Evolutionary conservation across 2,888 invertebrate genomes (phyloP).

Genomic region (Coleophora deauratella): DNA sequence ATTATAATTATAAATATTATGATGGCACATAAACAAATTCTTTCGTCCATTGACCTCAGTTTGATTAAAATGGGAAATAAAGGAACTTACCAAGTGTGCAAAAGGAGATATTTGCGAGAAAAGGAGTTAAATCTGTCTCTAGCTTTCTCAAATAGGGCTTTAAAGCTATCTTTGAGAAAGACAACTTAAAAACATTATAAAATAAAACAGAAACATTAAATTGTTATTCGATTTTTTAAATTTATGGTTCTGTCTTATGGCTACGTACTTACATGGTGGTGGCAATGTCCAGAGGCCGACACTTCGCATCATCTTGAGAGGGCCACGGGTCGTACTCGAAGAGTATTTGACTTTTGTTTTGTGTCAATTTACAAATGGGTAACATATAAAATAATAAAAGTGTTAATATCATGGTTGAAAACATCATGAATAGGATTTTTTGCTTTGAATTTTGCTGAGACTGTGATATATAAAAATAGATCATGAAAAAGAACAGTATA

Average conservation of each 20-base stretch:
- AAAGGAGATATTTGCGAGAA: too few relatives aligned
- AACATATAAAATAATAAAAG: constrained; percentile 74
- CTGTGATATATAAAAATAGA: constrained; percentile 12
- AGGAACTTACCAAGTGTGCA: too few relatives aligned
- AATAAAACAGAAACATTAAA: neutral
- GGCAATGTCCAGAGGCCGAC: constrained; percentile 28
- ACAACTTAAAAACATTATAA: neutral
- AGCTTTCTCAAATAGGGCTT: too few relatives aligned
- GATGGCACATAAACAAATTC: too few relatives aligned
- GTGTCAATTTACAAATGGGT: constrained; percentile 75
- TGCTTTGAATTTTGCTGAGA: constrained; percentile 14
- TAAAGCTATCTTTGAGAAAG: too few relatives aligned
- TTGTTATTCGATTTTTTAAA: neutral
- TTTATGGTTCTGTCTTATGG: constrained; percentile 1
- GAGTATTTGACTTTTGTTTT: constrained; percentile 72
- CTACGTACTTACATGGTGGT: constrained; percentile 61
- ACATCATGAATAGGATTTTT: constrained; percentile 33
- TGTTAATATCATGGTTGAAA: constrained; percentile 73
- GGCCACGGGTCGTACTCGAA: constrained; percentile 47
- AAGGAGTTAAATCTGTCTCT: too few relatives aligned
- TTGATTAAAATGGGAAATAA: too few relatives aligned
- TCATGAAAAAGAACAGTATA: constrained; percentile 11
- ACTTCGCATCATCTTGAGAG: constrained; percentile 37
- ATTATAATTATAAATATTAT: too few relatives aligned
- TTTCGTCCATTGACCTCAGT: too few relatives aligned